Evolutionary conservation across 2,113 vertebrate species (phyloP).

Genomic region (Taurulus bubalis): DNA sequence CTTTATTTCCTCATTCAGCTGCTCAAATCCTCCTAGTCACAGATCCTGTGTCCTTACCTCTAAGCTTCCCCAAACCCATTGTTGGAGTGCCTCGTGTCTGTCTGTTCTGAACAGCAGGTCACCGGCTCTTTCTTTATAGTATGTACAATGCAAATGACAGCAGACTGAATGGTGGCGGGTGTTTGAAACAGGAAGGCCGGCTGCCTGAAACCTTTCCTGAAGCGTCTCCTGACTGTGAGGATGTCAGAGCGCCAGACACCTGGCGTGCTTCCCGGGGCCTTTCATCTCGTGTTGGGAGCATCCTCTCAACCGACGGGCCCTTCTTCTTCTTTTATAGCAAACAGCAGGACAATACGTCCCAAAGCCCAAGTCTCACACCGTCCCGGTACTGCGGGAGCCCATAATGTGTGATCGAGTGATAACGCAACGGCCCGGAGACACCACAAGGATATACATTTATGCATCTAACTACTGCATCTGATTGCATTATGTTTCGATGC

Average conservation of each 20-base stretch:
- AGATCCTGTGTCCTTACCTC: slow-evolving; percentile 43
- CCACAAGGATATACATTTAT: too few relatives aligned
- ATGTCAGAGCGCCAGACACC: slow-evolving; percentile 40
- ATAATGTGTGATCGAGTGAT: slow-evolving; percentile 37
- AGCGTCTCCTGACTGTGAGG: slow-evolving; percentile 32
- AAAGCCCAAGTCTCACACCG: slow-evolving; percentile 17
- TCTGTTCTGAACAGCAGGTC: slow-evolving; percentile 47
- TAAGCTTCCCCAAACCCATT: slow-evolving; percentile 36
- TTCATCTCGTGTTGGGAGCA: slow-evolving; percentile 35
- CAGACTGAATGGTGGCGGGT: slow-evolving; percentile 30
- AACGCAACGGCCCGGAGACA: not conserved
- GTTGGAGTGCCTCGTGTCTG: slow-evolving; percentile 24
- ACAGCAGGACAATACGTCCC: slow-evolving; percentile 32
- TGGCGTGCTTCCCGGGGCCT: slow-evolving; percentile 46
- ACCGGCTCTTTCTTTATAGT: slow-evolving; percentile 43
- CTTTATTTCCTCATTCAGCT: slow-evolving; percentile 11
- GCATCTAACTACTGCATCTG: too few relatives aligned
- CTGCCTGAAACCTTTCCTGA: slow-evolving; percentile 30
- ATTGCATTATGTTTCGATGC: too few relatives aligned
- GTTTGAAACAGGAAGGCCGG: slow-evolving; percentile 15
- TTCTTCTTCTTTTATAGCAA: slow-evolving; percentile 8
- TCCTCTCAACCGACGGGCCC: slow-evolving; percentile 15
- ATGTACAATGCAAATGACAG: slow-evolving; percentile 56
- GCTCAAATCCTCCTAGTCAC: slow-evolving; percentile 14
- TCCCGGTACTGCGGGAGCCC: not conserved